Evolutionary conservation across 2,888 invertebrate species (phyloP).

Genomic region (Neoaliturus tenellus): DNA sequence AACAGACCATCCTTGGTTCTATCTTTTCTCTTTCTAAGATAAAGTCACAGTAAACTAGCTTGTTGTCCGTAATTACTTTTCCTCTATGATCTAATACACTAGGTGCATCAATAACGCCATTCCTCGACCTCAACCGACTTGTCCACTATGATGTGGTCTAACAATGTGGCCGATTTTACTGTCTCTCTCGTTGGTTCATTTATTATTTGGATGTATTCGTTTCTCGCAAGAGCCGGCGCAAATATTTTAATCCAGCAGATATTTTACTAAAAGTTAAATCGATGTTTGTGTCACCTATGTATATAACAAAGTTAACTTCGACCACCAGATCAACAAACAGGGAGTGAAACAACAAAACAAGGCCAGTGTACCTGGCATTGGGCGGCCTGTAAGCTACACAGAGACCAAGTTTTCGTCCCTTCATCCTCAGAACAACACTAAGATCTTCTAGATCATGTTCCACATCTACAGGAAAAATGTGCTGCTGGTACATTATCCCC

Average conservation of each 20-base stretch:
- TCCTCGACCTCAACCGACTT: conserved; percentile 13
- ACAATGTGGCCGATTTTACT: background rate
- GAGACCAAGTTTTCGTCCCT: background rate
- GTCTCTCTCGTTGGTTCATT: background rate
- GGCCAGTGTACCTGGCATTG: background rate
- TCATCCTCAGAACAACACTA: background rate
- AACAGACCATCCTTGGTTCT: background rate
- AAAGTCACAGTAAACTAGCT: background rate
- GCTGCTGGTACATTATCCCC: background rate
- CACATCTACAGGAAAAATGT: background rate
- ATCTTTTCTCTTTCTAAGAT: background rate
- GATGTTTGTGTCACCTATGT: background rate
- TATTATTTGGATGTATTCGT: background rate
- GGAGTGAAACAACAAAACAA: no score
- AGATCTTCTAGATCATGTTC: background rate
- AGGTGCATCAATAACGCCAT: background rate
- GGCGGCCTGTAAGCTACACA: background rate
- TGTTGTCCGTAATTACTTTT: background rate
- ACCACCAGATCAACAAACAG: no score
- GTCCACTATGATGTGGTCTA: conserved; percentile 1
- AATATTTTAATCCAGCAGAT: background rate
- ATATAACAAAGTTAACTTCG: no score
- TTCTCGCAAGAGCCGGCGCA: background rate
- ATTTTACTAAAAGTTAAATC: background rate
- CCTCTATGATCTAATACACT: background rate